Percentiles rank a stretch among this genome's conserved stretches.
Evolutionary conservation across 2,888 invertebrate genomes (phyloP).

Genomic region (Endotricha flammealis): DNA sequence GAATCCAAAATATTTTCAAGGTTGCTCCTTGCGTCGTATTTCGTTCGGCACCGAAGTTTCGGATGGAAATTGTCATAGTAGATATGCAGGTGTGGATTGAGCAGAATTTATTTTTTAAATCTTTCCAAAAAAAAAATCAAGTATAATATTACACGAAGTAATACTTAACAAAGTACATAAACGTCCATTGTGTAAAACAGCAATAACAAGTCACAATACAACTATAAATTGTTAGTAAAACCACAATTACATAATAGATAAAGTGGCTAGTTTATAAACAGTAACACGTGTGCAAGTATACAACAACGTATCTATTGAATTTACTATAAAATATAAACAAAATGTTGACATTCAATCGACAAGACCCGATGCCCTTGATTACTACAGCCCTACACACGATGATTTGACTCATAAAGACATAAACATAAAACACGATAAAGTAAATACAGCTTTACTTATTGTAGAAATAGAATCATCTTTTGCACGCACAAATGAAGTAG

Average conservation of each 20-base stretch:
- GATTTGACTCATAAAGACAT: constrained; percentile 24
- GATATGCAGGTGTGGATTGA: no score
- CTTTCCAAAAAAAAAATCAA: no score
- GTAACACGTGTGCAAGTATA: constrained; percentile 2
- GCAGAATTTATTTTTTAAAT: no score
- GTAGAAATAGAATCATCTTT: constrained; percentile 26
- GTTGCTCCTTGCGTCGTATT: no score
- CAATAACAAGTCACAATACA: no score
- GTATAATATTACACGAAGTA: no score
- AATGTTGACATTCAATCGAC: constrained; percentile 67
- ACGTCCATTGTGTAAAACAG: no score
- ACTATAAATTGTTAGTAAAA: no score
- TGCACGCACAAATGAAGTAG: constrained; percentile 11
- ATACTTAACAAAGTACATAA: no score
- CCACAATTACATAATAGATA: not conserved
- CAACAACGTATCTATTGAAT: constrained; percentile 15
- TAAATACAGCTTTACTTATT: constrained; percentile 16
- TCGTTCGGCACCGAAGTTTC: no score
- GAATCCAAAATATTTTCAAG: no score
- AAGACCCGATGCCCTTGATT: constrained; percentile 66
- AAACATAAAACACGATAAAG: not conserved
- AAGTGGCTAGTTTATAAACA: constrained; percentile 3
- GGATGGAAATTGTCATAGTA: no score
- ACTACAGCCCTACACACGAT: constrained; percentile 40
- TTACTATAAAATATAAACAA: constrained; percentile 57